Conservation (phyloP, 2,888 invertebrate species). For the Sipunculus nudus region DNA sequence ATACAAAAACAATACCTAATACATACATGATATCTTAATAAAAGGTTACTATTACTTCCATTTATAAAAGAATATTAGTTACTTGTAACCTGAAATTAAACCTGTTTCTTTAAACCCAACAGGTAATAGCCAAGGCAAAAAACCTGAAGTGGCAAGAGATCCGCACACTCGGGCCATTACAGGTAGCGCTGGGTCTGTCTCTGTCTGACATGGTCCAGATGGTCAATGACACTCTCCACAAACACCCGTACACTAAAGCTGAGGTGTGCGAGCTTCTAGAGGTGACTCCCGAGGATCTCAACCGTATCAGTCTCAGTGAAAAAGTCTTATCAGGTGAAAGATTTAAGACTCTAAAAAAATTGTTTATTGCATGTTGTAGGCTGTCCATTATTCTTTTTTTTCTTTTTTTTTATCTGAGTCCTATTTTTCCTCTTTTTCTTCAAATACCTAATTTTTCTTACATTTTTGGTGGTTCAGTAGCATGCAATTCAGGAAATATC, state of each 20-base stretch:
- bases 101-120: no score
- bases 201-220: conserved; percentile 78
- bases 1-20: no score
- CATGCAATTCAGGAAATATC: no score
- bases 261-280: conserved; percentile 63
- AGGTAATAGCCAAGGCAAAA: conserved; percentile 76
- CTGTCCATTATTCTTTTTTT: background rate
- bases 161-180: conserved; percentile 79
- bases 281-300: conserved; percentile 72
- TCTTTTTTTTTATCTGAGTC: no score
- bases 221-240: conserved; percentile 69
- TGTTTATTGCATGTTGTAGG: background rate
- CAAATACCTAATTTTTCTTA: no score
- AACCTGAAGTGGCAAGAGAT: conserved; percentile 75
- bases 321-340: conserved; percentile 76
- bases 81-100: no score
- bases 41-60: background rate
- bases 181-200: conserved; percentile 73
- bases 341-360: no score
- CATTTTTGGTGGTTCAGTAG: no score
- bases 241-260: conserved; percentile 54
- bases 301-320: conserved; percentile 74
- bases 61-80: background rate
- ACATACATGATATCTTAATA: background rate
- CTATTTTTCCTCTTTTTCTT: no score